phyloP scores from a whole-genome alignment of 2,888 invertebrate genomes.

The Clivina fossor region DNA sequence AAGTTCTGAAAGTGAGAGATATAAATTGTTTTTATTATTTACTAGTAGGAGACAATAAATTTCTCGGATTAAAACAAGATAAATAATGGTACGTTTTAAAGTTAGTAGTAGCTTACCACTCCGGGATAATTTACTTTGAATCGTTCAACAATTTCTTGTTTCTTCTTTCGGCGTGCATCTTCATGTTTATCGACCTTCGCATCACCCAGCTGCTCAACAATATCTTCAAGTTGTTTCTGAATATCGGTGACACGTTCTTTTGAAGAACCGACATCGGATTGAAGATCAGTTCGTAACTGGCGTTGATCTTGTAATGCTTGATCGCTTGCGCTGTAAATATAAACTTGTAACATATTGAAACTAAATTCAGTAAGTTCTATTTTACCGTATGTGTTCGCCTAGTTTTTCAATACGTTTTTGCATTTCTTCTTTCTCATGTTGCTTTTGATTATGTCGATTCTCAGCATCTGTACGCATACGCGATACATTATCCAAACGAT shows the following conservation, averaged over 20 bases:
- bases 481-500: slow-evolving; percentile 88
- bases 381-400: slow-evolving; percentile 83
- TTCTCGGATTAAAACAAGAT: too few species aligned
- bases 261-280: slow-evolving; percentile 88
- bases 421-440: slow-evolving; percentile 92
- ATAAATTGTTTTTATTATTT: too few species aligned
- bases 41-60: too few species aligned
- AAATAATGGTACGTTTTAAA: too few species aligned
- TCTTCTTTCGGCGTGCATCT: slow-evolving; percentile 89
- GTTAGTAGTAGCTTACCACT: slow-evolving; percentile 65
- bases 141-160: slow-evolving; percentile 96
- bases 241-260: slow-evolving; percentile 83
- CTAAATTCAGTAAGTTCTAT: slow-evolving; percentile 10
- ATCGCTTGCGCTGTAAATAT: slow-evolving; percentile 70
- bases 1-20: too few species aligned
- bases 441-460: slow-evolving; percentile 87
- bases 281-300: slow-evolving; percentile 76
- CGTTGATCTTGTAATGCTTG: slow-evolving; percentile 87
- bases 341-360: not conserved
- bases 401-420: slow-evolving; percentile 91
- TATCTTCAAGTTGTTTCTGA: slow-evolving; percentile 81
- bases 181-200: slow-evolving; percentile 97
- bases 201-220: slow-evolving; percentile 89
- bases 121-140: slow-evolving; percentile 96
- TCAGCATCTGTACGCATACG: slow-evolving; percentile 86